These are phyloP conservation scores for Pasiphila rectangulata DNA, from an alignment of 2,888 invertebrate species.

Conservation along the genomic window DNA sequence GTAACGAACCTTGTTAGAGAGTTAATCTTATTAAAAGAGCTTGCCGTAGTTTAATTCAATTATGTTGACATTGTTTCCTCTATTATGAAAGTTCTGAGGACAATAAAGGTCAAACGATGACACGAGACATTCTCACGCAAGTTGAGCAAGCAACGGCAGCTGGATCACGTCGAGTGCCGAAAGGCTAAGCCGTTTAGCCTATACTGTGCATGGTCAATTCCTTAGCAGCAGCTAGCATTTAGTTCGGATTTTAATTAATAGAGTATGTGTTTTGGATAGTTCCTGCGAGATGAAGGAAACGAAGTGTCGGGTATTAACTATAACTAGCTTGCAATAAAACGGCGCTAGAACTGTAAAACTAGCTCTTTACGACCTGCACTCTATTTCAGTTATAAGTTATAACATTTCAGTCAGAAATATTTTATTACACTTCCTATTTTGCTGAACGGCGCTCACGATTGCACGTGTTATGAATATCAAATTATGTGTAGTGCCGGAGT, in stretches of 20 bases:
- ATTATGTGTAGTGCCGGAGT: slow-evolving; percentile 48
- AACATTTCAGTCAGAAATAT: slow-evolving; percentile 64
- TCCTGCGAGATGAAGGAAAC: not conserved
- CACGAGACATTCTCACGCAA: too few species aligned
- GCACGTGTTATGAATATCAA: slow-evolving; percentile 69
- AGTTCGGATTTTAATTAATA: too few species aligned
- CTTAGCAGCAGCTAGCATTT: too few species aligned
- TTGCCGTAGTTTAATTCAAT: too few species aligned
- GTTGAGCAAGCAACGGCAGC: too few species aligned
- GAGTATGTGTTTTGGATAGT: not conserved
- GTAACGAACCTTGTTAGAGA: too few species aligned
- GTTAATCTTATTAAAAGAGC: too few species aligned
- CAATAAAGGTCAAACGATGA: too few species aligned
- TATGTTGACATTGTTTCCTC: too few species aligned
- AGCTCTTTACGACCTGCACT: slow-evolving; percentile 57
- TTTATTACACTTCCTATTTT: slow-evolving; percentile 68
- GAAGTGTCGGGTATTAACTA: not conserved
- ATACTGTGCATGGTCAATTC: too few species aligned
- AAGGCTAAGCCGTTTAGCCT: not conserved
- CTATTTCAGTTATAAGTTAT: slow-evolving; percentile 67
- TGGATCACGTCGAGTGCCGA: too few species aligned
- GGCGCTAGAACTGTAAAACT: slow-evolving; percentile 20
- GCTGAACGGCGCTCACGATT: slow-evolving; percentile 63
- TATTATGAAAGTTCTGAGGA: too few species aligned
- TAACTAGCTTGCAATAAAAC: slow-evolving; percentile 6